Evolutionary conservation across 2,797 vertebrate genomes (phyloP), one percentile per base, ranked within the genome.

Genomic region (Tragopan temminckii): DNA sequence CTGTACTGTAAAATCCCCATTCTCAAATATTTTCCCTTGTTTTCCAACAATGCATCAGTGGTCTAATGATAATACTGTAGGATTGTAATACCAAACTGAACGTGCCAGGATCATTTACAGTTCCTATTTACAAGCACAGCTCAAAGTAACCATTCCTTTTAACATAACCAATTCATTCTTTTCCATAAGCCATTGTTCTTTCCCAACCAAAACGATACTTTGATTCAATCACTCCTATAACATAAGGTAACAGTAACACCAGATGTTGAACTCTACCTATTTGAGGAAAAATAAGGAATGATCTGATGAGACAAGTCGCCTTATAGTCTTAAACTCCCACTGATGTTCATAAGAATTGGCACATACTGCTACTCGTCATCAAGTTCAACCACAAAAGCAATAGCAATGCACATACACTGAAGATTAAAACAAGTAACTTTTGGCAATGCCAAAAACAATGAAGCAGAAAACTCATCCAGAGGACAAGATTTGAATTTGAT

Each of bases 11-110:
- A 27, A 77, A 77, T 40, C 72, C 9, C 13, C 16, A 6, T 80
- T 48, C 53, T 36, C 33, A 57, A 33, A 57, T 21, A 33, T 21
- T 33, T 57, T 33, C 40, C 12, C 1, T 0, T 11, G 23, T 12
- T 33, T 76, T 72, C 64, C 59, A 75, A 35, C 38, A 43, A 52
- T 24, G 23, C n/a, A 25, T 78, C 15, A 29, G 53, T 40, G 15
- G 31, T 12, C 23, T 78, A 58, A 43, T 20, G 27, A 67, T n/a
- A 85, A 20, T 12, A 52, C 19, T 36, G 13, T 2, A 68, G 16
- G 7, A 62, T 33, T 7, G 6, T 27, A 68, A 71, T n/a, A 58
- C 24, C 33, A 77, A 29, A 7, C n/a, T 52, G 55, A 80, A 53
- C 3, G 12, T 16, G 57, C 13, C 14, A 45, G 17, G 29, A 76